A percentile compares a stretch with the other conserved stretches of the same genome.
Conservation (phyloP, 2,888 invertebrate species). For the Hyposoter didymator region DNA sequence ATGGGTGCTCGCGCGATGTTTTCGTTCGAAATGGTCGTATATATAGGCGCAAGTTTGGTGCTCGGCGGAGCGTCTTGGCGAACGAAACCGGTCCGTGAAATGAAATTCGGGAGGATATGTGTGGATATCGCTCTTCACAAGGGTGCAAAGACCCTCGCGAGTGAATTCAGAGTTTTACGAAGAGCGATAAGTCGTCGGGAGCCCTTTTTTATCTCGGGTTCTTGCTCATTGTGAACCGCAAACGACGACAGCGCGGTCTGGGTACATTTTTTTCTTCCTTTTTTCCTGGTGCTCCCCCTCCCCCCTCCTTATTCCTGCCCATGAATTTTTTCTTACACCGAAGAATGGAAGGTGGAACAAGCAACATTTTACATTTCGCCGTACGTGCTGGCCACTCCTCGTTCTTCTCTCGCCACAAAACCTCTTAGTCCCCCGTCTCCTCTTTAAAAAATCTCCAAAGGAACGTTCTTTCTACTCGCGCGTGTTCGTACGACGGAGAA, state of each 20-base stretch:
- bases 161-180: slow-evolving; percentile 30
- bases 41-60: background rate
- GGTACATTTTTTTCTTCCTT: slow-evolving; percentile 66
- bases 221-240: slow-evolving; percentile 72
- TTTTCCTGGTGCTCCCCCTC: slow-evolving; percentile 65
- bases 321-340: slow-evolving; percentile 9
- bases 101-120: slow-evolving; percentile 30
- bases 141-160: slow-evolving; percentile 36
- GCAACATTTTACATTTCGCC: slow-evolving; percentile 29
- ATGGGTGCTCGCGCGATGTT: background rate
- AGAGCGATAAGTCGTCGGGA: slow-evolving; percentile 57
- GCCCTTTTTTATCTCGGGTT: slow-evolving; percentile 63
- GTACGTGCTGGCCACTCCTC: slow-evolving; percentile 22
- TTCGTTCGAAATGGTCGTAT: background rate
- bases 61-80: background rate
- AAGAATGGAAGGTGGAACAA: slow-evolving; percentile 34
- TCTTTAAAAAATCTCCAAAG: slow-evolving; percentile 10
- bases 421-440: slow-evolving; percentile 1
- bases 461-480: background rate
- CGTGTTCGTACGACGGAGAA: background rate
- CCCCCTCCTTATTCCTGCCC: slow-evolving; percentile 47
- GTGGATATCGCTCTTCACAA: background rate
- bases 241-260: slow-evolving; percentile 69
- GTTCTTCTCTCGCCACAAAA: slow-evolving; percentile 32
- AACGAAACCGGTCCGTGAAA: slow-evolving; percentile 61